Conservation (phyloP, 2,113 vertebrate genomes). For the Galemys pyrenaicus region DNA sequence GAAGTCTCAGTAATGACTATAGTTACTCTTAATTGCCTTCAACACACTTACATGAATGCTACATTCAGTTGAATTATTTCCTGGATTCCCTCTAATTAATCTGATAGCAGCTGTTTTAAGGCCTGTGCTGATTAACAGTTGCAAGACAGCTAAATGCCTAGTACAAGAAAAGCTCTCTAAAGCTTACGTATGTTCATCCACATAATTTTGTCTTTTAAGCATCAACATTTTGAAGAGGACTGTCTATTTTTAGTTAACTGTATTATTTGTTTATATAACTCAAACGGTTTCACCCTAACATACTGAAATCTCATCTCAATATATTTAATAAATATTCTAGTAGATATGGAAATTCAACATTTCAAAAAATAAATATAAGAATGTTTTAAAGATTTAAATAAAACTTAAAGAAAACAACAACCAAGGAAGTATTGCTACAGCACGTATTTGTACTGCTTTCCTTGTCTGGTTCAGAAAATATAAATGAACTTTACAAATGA, state of each 20-base stretch:
- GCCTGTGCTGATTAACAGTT: conserved; percentile 78
- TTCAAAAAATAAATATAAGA: conserved; percentile 29
- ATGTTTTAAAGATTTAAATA: not conserved
- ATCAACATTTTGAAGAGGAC: conserved; percentile 68
- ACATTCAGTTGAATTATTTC: conserved; percentile 82
- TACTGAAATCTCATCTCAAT: conserved; percentile 43
- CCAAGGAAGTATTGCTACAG: not conserved
- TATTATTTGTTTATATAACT: conserved; percentile 72
- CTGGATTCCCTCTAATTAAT: conserved; percentile 81
- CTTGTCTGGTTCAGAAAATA: conserved; percentile 36
- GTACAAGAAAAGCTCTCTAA: conserved; percentile 73
- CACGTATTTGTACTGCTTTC: not conserved
- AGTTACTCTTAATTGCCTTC: conserved; percentile 81
- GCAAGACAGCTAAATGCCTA: conserved; percentile 79
- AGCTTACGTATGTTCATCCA: conserved; percentile 73
- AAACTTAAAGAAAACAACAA: conserved; percentile 24
- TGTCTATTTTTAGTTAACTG: conserved; percentile 66
- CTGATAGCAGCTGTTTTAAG: conserved; percentile 83
- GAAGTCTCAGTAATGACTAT: conserved; percentile 77
- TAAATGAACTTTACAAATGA: conserved; percentile 24
- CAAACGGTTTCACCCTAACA: conserved; percentile 53
- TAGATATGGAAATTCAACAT: conserved; percentile 39
- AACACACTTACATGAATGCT: conserved; percentile 76
- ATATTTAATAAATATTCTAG: conserved; percentile 61
- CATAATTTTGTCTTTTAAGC: conserved; percentile 71